Conservation (phyloP, 2,888 invertebrate species). For the Odontocolon sp. region DNA sequence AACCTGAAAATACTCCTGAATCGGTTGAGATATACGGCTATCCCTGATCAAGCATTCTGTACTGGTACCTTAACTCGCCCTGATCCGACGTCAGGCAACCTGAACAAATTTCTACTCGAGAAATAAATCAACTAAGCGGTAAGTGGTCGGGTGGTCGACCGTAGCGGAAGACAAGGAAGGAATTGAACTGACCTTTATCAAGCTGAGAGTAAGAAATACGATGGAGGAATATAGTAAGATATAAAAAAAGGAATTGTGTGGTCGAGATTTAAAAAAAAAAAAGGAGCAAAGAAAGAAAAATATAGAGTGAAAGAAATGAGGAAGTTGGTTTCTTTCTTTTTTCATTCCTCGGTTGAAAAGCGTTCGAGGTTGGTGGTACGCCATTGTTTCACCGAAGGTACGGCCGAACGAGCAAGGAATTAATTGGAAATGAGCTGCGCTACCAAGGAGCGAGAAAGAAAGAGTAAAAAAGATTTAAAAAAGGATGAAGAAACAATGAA, state of each 20-base stretch:
- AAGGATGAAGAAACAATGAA: background rate
- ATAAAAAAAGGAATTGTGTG: conserved; percentile 27
- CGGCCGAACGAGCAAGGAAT: conserved; percentile 54
- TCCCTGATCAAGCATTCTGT: too few species aligned
- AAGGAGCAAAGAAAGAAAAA: conserved; percentile 16
- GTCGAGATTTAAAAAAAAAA: too few species aligned
- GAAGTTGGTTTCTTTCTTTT: conserved; percentile 44
- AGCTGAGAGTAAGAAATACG: background rate
- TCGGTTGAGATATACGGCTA: too few species aligned
- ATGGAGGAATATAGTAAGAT: background rate
- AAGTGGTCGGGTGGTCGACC: too few species aligned
- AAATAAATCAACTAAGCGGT: too few species aligned
- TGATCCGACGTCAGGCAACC: too few species aligned
- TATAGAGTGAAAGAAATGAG: conserved; percentile 27
- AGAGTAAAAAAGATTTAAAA: background rate
- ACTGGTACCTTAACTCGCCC: too few species aligned
- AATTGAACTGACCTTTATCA: background rate
- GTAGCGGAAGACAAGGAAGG: background rate
- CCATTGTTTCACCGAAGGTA: conserved; percentile 53
- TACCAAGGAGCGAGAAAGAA: conserved; percentile 38
- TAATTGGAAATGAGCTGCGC: conserved; percentile 56
- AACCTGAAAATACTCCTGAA: too few species aligned
- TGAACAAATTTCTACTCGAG: too few species aligned
- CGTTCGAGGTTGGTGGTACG: conserved; percentile 36
- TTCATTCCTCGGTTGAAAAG: conserved; percentile 39